Percentiles rank a stretch among this genome's conserved stretches.
Evolutionary conservation across 2,113 vertebrate genomes (phyloP).

Genomic region (Myanophis thanlyinensis): DNA sequence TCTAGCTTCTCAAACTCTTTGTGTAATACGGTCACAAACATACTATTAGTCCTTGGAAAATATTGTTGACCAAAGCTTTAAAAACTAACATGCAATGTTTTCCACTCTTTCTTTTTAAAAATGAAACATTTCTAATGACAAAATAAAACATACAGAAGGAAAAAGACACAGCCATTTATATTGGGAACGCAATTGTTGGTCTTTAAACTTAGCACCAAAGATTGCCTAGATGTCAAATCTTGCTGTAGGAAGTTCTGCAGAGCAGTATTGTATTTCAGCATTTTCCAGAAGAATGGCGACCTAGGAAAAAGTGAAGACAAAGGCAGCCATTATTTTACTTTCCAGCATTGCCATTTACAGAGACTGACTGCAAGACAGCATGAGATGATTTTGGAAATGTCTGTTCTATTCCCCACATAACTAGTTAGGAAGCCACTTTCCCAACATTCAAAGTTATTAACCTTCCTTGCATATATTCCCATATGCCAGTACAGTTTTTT

Average conservation of each 20-base stretch:
- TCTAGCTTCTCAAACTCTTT: not conserved
- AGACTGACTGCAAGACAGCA: not conserved
- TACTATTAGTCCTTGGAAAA: not conserved
- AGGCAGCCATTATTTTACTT: not conserved
- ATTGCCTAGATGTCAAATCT: not conserved
- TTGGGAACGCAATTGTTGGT: not conserved
- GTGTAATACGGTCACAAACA: not conserved
- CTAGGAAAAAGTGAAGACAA: not conserved
- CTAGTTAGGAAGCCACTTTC: not conserved
- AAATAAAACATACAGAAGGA: constrained; percentile 5
- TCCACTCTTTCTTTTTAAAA: not conserved
- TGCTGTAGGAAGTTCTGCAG: not conserved
- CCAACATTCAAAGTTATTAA: not conserved
- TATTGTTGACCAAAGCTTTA: not conserved
- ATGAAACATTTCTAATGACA: constrained; percentile 7
- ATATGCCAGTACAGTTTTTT: not conserved
- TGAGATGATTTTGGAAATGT: not conserved
- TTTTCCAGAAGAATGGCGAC: constrained; percentile 18
- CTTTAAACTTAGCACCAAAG: constrained; percentile 23
- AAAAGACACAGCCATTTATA: constrained; percentile 13
- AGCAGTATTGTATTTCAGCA: constrained; percentile 4
- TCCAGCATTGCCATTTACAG: not conserved
- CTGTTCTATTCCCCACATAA: not conserved
- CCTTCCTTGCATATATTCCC: not conserved
- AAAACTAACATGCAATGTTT: not conserved